phyloP scores from a whole-genome alignment of 2,113 vertebrate species.

The Connochaetes taurinus region DNA sequence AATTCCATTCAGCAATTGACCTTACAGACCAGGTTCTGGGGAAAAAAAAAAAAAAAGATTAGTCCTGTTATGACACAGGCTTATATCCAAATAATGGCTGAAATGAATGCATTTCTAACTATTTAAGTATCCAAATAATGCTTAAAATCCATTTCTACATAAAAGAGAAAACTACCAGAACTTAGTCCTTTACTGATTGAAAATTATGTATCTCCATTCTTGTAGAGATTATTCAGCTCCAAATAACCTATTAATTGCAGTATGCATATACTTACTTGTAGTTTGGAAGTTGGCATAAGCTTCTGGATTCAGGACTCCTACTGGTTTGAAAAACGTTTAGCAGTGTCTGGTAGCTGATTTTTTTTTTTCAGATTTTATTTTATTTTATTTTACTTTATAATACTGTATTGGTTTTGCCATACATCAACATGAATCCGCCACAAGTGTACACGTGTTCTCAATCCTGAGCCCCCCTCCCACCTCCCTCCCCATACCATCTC shows the following conservation, averaged over 20 bases:
- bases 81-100: not conserved
- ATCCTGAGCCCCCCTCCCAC: too few species aligned
- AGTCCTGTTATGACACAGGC: not conserved
- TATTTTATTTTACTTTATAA: too few species aligned
- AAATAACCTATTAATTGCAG: not conserved
- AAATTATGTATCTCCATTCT: not conserved
- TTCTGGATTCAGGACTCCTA: not conserved
- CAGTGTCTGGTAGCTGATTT: not conserved
- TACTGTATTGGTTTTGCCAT: too few species aligned
- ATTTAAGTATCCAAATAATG: not conserved
- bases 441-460: too few species aligned
- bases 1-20: not conserved
- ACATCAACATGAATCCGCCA: too few species aligned
- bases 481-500: too few species aligned
- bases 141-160: not conserved
- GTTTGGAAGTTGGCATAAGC: not conserved
- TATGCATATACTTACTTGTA: not conserved
- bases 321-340: not conserved
- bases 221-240: not conserved
- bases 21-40: not conserved
- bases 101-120: not conserved
- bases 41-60: not conserved
- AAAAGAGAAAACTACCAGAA: not conserved
- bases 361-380: too few species aligned
- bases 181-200: not conserved